Percentiles rank a stretch among this genome's conserved stretches.
These are phyloP conservation scores for Callinectes sapidus DNA, from an alignment of 2,888 invertebrate species.

Conservation along the genomic window DNA sequence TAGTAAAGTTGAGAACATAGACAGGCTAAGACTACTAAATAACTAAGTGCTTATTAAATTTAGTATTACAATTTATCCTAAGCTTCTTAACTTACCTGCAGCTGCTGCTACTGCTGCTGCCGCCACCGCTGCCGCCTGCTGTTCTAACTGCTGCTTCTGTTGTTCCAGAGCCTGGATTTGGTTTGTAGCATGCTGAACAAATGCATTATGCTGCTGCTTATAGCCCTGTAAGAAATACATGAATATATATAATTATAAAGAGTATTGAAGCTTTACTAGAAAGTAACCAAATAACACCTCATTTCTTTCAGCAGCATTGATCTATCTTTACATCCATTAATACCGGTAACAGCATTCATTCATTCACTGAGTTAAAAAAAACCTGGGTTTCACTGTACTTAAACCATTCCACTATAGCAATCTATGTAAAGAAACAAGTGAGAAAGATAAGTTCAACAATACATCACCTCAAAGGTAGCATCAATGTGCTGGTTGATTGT, in stretches of 20 bases:
- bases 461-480: constrained; percentile 70
- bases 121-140: constrained; percentile 60
- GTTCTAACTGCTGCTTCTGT: constrained; percentile 73
- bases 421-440: neutral
- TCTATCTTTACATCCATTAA: neutral
- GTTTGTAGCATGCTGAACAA: constrained; percentile 91
- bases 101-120: constrained; percentile 72
- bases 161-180: constrained; percentile 85
- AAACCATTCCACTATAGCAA: neutral
- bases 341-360: too few species aligned
- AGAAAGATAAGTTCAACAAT: neutral
- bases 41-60: neutral
- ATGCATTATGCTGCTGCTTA: constrained; percentile 96
- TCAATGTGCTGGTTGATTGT: constrained; percentile 84
- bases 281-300: neutral
- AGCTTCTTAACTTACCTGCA: constrained; percentile 68
- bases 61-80: neutral
- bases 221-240: constrained; percentile 84
- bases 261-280: neutral
- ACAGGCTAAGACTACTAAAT: constrained; percentile 6
- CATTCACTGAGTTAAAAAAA: too few species aligned
- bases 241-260: neutral
- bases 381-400: neutral
- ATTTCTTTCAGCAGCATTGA: neutral
- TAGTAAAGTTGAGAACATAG: neutral